Conservation (phyloP, 2,113 vertebrate genomes). For the Tonatia bakeri region DNA sequence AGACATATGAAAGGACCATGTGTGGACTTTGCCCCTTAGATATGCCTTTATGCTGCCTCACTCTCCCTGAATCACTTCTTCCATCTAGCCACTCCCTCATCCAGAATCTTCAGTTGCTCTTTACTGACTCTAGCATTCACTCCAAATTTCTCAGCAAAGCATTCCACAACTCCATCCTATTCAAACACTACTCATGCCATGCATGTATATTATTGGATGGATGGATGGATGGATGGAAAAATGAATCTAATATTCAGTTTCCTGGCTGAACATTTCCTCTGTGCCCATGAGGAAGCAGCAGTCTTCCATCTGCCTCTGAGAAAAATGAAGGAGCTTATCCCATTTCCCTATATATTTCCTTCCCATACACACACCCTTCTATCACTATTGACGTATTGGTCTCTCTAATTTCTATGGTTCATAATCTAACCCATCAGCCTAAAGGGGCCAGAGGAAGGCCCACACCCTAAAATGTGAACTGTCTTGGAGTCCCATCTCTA, state of each 20-base stretch:
- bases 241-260: background rate
- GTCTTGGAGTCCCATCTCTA: background rate
- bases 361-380: background rate
- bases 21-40: background rate
- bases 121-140: background rate
- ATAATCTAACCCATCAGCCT: background rate
- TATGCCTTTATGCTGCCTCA: background rate
- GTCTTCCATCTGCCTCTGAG: background rate
- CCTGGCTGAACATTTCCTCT: background rate
- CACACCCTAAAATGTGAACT: background rate
- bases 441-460: background rate
- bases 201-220: background rate
- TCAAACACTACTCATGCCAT: background rate
- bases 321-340: background rate
- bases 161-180: background rate
- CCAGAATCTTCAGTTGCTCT: background rate
- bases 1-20: background rate
- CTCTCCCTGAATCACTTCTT: background rate
- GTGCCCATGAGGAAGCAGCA: background rate
- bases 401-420: background rate
- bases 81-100: background rate
- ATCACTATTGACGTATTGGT: background rate
- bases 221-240: background rate
- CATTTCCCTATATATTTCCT: background rate
- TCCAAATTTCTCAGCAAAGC: constrained; percentile 1